Evolutionary conservation across 2,797 vertebrate genomes (phyloP).

Genomic region (Helostoma temminkii): DNA sequence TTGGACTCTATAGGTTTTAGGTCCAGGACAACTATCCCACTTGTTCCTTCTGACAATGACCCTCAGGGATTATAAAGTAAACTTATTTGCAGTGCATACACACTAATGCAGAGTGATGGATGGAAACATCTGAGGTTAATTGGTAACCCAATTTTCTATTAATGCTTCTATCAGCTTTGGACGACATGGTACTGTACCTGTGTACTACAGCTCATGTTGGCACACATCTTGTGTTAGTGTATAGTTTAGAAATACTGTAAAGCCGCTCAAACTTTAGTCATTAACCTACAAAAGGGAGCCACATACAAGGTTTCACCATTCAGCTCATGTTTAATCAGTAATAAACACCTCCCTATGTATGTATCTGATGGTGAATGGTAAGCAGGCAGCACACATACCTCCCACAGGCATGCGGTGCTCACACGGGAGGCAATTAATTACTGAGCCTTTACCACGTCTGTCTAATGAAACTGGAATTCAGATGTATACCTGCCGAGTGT

Average conservation of each 20-base stretch:
- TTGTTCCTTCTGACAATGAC: slow-evolving; percentile 18
- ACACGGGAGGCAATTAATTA: slow-evolving; percentile 61
- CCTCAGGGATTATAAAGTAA: slow-evolving; percentile 31
- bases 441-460: slow-evolving; percentile 32
- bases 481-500: slow-evolving; percentile 35
- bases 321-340: slow-evolving; percentile 44
- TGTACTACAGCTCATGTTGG: slow-evolving; percentile 12
- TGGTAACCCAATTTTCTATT: slow-evolving; percentile 45
- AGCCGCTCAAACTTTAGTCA: slow-evolving; percentile 24
- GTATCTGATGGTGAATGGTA: slow-evolving; percentile 42
- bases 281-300: slow-evolving; percentile 20
- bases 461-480: slow-evolving; percentile 47
- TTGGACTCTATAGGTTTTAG: slow-evolving; percentile 24
- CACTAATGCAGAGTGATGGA: slow-evolving; percentile 53
- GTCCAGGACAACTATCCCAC: slow-evolving; percentile 30
- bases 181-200: slow-evolving; percentile 10
- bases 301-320: background rate
- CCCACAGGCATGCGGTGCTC: slow-evolving; percentile 38
- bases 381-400: slow-evolving; percentile 16
- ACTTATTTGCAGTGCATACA: slow-evolving; percentile 18
- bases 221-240: slow-evolving; percentile 5
- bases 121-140: slow-evolving; percentile 36
- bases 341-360: slow-evolving; percentile 45
- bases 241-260: slow-evolving; percentile 4
- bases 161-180: slow-evolving; percentile 28